Conservation (phyloP, 1,140 invertebrate species). For the Drosophila funebris region DNA sequence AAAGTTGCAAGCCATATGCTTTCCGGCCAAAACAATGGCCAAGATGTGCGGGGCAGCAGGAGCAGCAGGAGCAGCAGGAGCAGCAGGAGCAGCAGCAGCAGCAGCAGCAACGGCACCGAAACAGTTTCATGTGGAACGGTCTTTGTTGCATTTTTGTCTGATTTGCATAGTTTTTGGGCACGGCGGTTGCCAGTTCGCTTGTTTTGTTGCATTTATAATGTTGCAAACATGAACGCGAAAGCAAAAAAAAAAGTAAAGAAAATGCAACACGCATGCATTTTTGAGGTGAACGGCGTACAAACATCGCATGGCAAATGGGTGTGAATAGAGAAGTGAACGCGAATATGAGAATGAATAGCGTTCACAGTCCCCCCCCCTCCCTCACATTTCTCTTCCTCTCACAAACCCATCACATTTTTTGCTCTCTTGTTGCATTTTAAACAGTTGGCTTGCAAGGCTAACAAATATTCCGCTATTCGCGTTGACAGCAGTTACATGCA, state of each 20-base stretch:
- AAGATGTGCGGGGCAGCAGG: slow-evolving; percentile 1
- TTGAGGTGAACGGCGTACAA: slow-evolving; percentile 42
- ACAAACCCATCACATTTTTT: slow-evolving; percentile 20
- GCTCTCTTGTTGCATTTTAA: slow-evolving; percentile 66
- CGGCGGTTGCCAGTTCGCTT: slow-evolving; percentile 38
- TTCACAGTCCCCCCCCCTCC: neutral
- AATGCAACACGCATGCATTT: slow-evolving; percentile 66
- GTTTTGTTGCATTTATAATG: slow-evolving; percentile 74
- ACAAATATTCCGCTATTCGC: slow-evolving; percentile 55
- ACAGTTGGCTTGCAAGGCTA: slow-evolving; percentile 35
- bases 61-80: neutral
- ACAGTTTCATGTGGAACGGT: neutral
- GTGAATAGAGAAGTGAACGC: slow-evolving; percentile 6
- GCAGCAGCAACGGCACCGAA: neutral
- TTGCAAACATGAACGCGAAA: slow-evolving; percentile 53
- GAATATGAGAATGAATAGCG: slow-evolving; percentile 6
- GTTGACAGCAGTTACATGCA: slow-evolving; percentile 69
- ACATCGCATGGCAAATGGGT: slow-evolving; percentile 30
- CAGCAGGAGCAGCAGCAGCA: neutral
- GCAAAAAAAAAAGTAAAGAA: slow-evolving; percentile 24
- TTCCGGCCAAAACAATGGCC: slow-evolving; percentile 43
- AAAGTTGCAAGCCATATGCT: slow-evolving; percentile 63
- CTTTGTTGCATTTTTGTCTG: slow-evolving; percentile 57
- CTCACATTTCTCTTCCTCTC: no score
- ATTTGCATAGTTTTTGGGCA: slow-evolving; percentile 75